Evolutionary conservation across 2,888 invertebrate genomes (phyloP).

Genomic region (Hoplodrina ambigua): DNA sequence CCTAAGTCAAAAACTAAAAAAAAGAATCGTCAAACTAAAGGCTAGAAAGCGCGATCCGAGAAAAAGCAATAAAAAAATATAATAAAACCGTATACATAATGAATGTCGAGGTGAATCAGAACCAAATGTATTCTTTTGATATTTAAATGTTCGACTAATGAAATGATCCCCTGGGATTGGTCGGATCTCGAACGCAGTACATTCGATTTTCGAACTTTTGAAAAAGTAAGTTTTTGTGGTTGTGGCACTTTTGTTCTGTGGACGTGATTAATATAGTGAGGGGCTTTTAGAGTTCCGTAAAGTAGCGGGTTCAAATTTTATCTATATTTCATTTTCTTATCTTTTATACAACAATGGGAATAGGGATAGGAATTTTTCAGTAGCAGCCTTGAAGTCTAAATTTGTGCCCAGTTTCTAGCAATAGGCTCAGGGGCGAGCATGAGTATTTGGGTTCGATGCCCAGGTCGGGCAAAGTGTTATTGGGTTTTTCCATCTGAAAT

Average conservation of each 20-base stretch:
- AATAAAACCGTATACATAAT: slow-evolving; percentile 65
- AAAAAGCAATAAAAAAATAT: slow-evolving; percentile 65
- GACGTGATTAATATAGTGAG: slow-evolving; percentile 34
- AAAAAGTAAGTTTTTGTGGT: slow-evolving; percentile 50
- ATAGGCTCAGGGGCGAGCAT: no score
- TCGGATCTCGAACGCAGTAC: slow-evolving; percentile 47
- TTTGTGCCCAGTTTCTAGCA: no score
- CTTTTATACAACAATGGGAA: no score
- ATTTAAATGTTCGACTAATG: slow-evolving; percentile 83
- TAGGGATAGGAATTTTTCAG: no score
- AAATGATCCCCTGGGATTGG: slow-evolving; percentile 74
- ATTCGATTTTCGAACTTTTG: slow-evolving; percentile 56
- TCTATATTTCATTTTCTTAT: no score
- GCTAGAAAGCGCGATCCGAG: slow-evolving; percentile 31
- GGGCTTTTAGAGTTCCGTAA: slow-evolving; percentile 5
- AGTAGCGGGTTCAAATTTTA: neutral
- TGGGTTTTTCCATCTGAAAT: no score
- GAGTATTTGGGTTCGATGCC: no score
- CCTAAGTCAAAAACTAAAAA: slow-evolving; percentile 16
- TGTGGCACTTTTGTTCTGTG: slow-evolving; percentile 47
- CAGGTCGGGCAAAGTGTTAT: no score
- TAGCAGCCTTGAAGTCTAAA: no score
- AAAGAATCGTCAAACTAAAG: slow-evolving; percentile 36
- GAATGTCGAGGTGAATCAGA: slow-evolving; percentile 69
- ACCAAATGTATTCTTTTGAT: slow-evolving; percentile 84